A percentile compares a stretch with the other conserved stretches of the same genome.
These are phyloP conservation scores for Procambarus clarkii DNA, from an alignment of 1,140 invertebrate species.

Conservation along the genomic window DNA sequence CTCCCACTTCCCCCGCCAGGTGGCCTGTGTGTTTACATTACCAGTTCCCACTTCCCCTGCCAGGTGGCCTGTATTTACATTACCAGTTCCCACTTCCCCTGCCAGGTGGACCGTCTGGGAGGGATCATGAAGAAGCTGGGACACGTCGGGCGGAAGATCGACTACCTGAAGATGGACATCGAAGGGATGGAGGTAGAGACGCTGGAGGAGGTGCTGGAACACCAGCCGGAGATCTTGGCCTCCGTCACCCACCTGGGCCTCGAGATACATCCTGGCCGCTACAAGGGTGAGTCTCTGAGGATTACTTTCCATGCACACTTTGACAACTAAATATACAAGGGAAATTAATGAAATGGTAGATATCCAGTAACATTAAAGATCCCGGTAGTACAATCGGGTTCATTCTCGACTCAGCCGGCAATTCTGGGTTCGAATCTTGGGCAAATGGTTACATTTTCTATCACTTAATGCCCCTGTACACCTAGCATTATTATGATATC, in stretches of 20 bases:
- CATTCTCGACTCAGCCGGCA: no score
- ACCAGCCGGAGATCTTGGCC: background rate
- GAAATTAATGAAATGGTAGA: no score
- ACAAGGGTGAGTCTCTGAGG: background rate
- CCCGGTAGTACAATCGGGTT: no score
- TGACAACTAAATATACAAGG: no score
- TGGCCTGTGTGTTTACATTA: background rate
- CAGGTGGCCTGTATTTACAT: no score
- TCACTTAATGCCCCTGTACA: no score
- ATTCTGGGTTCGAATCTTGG: no score
- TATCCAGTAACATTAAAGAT: no score
- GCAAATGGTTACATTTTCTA: no score
- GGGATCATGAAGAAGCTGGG: background rate
- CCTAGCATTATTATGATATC: background rate
- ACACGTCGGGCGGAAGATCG: background rate
- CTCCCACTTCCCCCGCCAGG: background rate
- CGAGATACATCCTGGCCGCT: conserved; percentile 40
- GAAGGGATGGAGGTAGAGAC: conserved; percentile 24
- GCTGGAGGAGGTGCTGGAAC: background rate
- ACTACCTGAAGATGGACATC: conserved; percentile 44
- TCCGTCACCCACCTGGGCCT: conserved; percentile 40
- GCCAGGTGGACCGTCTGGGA: background rate
- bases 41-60: background rate
- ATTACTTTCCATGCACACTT: no score
- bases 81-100: background rate